Conservation (phyloP, 2,888 invertebrate genomes). For the Kuschelorhynchus macadamiae region DNA sequence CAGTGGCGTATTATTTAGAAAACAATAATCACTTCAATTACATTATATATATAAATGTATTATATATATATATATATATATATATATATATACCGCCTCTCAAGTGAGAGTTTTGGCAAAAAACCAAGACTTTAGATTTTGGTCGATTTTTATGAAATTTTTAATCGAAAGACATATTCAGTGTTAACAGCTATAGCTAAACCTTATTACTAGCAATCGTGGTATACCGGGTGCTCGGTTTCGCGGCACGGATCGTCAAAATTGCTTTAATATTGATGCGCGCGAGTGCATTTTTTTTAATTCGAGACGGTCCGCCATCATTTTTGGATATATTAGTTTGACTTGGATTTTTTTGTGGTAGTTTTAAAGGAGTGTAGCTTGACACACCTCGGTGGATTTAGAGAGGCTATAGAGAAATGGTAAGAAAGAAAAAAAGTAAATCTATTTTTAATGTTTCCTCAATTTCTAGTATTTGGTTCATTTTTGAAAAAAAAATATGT, state of each 20-base stretch:
- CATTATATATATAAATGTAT: no score
- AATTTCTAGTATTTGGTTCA: no score
- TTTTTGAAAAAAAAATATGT: no score
- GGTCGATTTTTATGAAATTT: conserved; percentile 48
- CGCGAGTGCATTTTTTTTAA: conserved; percentile 16
- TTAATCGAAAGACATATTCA: conserved; percentile 49
- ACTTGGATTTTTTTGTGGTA: conserved; percentile 8
- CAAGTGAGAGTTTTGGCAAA: conserved; percentile 52
- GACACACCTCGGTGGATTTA: conserved; percentile 12
- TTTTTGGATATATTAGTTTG: neutral
- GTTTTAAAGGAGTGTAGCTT: neutral
- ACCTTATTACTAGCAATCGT: conserved; percentile 33
- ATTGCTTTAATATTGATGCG: neutral
- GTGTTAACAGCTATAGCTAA: conserved; percentile 39
- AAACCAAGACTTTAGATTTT: conserved; percentile 49
- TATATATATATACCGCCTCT: conserved; percentile 38
- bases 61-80: no score
- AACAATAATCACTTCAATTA: no score
- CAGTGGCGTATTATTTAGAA: no score
- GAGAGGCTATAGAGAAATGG: conserved; percentile 4
- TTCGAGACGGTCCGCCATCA: neutral
- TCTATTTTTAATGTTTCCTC: no score
- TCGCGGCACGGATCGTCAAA: conserved; percentile 16
- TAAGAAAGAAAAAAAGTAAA: no score
- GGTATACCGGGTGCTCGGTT: conserved; percentile 43